Base-by-base conservation (phyloP, 2,797 vertebrate genomes). In the Gallinago nigripennis region DNA sequence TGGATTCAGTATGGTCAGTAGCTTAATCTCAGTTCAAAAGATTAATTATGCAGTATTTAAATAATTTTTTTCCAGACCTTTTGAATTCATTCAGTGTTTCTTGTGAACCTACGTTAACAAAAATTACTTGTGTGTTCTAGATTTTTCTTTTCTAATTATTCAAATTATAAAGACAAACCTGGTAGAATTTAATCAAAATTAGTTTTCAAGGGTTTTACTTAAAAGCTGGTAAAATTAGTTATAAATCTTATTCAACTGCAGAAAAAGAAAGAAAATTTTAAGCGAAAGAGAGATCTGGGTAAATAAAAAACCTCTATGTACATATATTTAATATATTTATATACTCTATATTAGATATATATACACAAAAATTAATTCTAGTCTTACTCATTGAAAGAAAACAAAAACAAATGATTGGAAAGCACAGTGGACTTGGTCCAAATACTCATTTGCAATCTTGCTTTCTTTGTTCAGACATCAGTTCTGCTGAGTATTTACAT, bases 401-500 rank as follows among this genome's bases (percentile, higher is more conserved):
- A 60, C 28, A 45, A 87, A 70, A 41, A 7, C n/a, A 84, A 70
- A 7, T n/a, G 63, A 93, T 81, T 83, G 20, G 54, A 96, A 95
- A 90, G 10, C n/a, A 86, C 9, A 30, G 37, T 88, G 82, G 66
- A 87, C 70, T 88, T 50, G 21, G 17, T 86, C 70, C 90, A 97
- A 86, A 94, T 72, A 48, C 65, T 78, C 45, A 60, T 87, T 93
- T 87, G 25, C 80, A 93, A 50, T 95, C 82, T 72, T 78, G 19
- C 5, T 92, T 93, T 94, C 91, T 96, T 96, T 96, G 86, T 95
- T 97, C 82, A 94, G 86, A 64, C 13, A 89, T 85, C 68, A 90
- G 23, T 48, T 86, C 70, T 95, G 51, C 43, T 82, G 73, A 90
- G 51, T 97, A 97, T 96, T 97, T 96, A 96, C 94, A 95, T 45